Evolutionary conservation across 2,113 vertebrate genomes (phyloP).

Genomic region (Ammodytes marinus): DNA sequence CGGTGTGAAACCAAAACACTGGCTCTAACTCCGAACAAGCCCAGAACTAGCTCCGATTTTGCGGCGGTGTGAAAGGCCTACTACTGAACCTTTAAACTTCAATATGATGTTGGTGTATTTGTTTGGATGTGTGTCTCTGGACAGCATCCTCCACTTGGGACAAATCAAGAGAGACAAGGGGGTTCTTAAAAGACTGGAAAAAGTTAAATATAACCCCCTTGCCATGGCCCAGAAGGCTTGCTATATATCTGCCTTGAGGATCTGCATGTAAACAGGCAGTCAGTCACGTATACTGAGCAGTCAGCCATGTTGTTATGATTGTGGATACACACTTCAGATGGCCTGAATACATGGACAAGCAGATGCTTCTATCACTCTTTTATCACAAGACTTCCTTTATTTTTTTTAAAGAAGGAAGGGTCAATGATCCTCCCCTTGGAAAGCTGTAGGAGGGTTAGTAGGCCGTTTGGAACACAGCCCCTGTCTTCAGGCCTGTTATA

Average conservation of each 20-base stretch:
- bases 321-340: conserved; percentile 14
- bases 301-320: conserved; percentile 14
- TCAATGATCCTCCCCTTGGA: background rate
- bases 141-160: conserved; percentile 24
- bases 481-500: too few species aligned
- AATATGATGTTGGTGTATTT: too few species aligned
- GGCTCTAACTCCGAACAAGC: too few species aligned
- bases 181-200: conserved; percentile 30
- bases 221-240: conserved; percentile 39
- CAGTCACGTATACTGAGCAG: conserved; percentile 13
- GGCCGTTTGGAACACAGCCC: too few species aligned
- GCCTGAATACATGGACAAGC: background rate
- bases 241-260: conserved; percentile 52
- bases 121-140: conserved; percentile 16
- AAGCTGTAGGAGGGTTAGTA: too few species aligned
- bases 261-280: conserved; percentile 52
- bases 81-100: too few species aligned
- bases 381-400: background rate
- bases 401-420: background rate
- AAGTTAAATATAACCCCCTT: conserved; percentile 50
- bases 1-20: too few species aligned
- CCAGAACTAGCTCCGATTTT: too few species aligned
- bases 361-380: background rate
- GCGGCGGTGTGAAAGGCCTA: too few species aligned
- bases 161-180: conserved; percentile 32